phyloP scores from a whole-genome alignment of 2,797 vertebrate species.

The Takifugu rubripes region DNA sequence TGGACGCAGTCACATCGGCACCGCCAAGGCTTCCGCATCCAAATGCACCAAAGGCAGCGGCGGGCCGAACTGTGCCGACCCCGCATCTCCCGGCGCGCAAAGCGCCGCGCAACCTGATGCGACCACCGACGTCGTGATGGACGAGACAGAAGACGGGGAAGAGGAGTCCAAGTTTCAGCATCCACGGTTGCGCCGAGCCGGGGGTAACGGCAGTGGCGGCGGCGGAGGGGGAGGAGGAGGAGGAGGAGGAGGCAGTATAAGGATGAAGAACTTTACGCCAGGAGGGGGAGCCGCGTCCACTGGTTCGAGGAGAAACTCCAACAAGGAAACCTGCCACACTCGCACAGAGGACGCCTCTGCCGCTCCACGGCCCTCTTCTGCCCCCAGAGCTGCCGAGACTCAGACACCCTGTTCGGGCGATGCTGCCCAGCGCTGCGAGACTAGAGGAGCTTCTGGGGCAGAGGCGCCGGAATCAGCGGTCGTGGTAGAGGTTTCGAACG shows the following conservation, averaged over 20 bases:
- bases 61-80: slow-evolving; percentile 61
- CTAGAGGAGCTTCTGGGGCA: slow-evolving; percentile 61
- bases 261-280: slow-evolving; percentile 80
- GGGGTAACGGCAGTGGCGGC: slow-evolving; percentile 67
- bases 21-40: slow-evolving; percentile 49
- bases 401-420: slow-evolving; percentile 71
- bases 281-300: slow-evolving; percentile 80
- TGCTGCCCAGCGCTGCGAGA: slow-evolving; percentile 70
- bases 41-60: slow-evolving; percentile 62
- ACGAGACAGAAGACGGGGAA: slow-evolving; percentile 73
- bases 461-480: slow-evolving; percentile 54
- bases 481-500: slow-evolving; percentile 62
- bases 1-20: slow-evolving; percentile 54
- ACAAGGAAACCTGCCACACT: slow-evolving; percentile 69
- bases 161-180: slow-evolving; percentile 81
- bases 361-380: slow-evolving; percentile 67
- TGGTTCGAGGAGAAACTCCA: slow-evolving; percentile 72
- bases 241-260: slow-evolving; percentile 77
- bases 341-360: slow-evolving; percentile 69
- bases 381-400: slow-evolving; percentile 63
- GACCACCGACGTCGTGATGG: slow-evolving; percentile 68
- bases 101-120: slow-evolving; percentile 59
- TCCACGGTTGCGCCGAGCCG: slow-evolving; percentile 75
- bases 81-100: slow-evolving; percentile 39
- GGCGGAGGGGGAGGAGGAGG: slow-evolving; percentile 65